Conservation (phyloP, 2,113 vertebrate genomes). For the Caranx melampygus region DNA sequence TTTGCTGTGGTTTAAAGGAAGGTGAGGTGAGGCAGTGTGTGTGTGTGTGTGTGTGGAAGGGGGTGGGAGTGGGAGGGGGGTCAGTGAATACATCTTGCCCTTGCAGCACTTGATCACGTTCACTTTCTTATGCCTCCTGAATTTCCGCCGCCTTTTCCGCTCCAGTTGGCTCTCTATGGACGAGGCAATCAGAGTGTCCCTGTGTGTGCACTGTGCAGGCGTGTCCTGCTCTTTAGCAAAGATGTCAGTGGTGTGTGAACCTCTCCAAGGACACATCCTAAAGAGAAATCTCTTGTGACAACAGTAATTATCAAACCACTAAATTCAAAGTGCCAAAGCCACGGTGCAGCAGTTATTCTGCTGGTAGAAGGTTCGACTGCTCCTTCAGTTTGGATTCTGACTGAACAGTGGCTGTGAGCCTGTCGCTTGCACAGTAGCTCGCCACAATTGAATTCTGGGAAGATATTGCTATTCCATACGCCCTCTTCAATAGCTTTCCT, state of each 20-base stretch:
- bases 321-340: conserved; percentile 58
- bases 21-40: not conserved
- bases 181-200: conserved; percentile 73
- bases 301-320: conserved; percentile 77
- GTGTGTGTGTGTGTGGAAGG: not conserved
- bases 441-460: conserved; percentile 68
- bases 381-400: conserved; percentile 27
- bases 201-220: conserved; percentile 61
- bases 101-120: conserved; percentile 74
- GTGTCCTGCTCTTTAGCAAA: conserved; percentile 72
- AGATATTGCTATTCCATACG: conserved; percentile 72
- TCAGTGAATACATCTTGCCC: conserved; percentile 67
- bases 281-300: conserved; percentile 78
- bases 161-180: conserved; percentile 73
- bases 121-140: conserved; percentile 75
- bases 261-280: conserved; percentile 79
- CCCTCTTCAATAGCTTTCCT: conserved; percentile 64
- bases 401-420: conserved; percentile 31
- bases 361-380: conserved; percentile 67
- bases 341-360: conserved; percentile 67
- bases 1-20: not conserved
- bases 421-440: conserved; percentile 59
- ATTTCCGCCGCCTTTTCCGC: conserved; percentile 79
- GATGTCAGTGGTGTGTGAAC: conserved; percentile 78
- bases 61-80: conserved; percentile 11